Evolutionary conservation across 2,888 invertebrate species (phyloP), one percentile per base, ranked within the genome.

Genomic region (Polylopha cassiicola): DNA sequence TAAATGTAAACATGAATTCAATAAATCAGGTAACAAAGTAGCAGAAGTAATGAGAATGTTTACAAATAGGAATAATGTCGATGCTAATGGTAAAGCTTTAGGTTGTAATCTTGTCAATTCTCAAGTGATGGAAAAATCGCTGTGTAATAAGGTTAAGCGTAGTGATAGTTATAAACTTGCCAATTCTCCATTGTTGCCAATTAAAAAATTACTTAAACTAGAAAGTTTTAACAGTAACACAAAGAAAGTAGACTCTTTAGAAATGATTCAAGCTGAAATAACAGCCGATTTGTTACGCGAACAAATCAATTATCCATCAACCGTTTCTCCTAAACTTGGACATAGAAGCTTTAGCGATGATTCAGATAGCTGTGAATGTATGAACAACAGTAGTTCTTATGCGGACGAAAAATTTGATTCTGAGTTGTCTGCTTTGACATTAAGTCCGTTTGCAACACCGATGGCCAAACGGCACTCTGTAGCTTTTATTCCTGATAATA

Each of bases 91-190:
- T 15, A 60, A 64, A 39, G 47, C 52, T 45, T 37, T 55, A 37
- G 53, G 50, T 46, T 37, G 49, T 36, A 55, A 51, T 43, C 51
- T 53, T 43, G 22, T 34, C 46, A 53, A 51, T 45, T 52, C 53
- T 33, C 58, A 66, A 42, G 34, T 43, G 43, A 47, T 47, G 27
- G 71, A 74, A 37, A 81, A 72, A 50, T 63, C 65, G 9, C 52
- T 67, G 42, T 65, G 66, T 42, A 72, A 59, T 50, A 89, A 89
- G 77, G 85, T 94, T 28, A 93, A 92, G 73, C 90, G 95, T 44
- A 93, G 93, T 68, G 93, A 95, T 70, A 95, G 94, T 75, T 95
- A 95, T 67, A 90, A 93, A 50, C 87, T 92, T 72, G 95, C 95
- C 8, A 94, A 94, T 74, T 90, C 89, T 51, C 89, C 90, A 13